phyloP scores from a whole-genome alignment of 1,140 invertebrate species.

The Drosophila serrata region DNA sequence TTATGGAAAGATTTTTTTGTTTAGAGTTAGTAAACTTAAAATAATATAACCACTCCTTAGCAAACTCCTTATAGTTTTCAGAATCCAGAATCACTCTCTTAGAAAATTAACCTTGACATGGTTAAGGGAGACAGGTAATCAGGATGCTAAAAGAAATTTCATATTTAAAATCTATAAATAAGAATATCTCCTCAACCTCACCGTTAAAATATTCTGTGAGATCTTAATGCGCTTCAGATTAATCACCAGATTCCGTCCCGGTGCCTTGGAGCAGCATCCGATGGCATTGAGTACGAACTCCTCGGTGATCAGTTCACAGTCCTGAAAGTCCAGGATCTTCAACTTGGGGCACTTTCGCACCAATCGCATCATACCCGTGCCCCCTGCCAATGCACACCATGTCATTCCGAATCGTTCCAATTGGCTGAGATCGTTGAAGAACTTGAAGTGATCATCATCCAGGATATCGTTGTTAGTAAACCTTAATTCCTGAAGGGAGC shows the following conservation, averaged over 20 bases:
- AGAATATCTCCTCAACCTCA: background rate
- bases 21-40: constrained; percentile 16
- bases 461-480: constrained; percentile 63
- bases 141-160: constrained; percentile 36
- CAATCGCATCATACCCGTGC: constrained; percentile 55
- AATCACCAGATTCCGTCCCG: constrained; percentile 28
- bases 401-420: constrained; percentile 35
- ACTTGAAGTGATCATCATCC: constrained; percentile 67
- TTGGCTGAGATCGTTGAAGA: constrained; percentile 53
- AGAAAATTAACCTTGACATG: constrained; percentile 60
- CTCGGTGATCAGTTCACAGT: constrained; percentile 59
- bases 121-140: constrained; percentile 57
- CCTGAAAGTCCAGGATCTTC: constrained; percentile 41
- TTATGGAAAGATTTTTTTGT: constrained; percentile 16
- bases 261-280: constrained; percentile 43
- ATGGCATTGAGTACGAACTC: constrained; percentile 63
- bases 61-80: background rate
- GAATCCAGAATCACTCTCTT: background rate
- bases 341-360: constrained; percentile 49
- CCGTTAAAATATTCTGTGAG: constrained; percentile 21
- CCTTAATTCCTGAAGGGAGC: constrained; percentile 47
- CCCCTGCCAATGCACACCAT: constrained; percentile 51
- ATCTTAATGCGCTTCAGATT: constrained; percentile 59
- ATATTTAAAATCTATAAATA: background rate
- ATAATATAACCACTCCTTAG: background rate